Conservation (phyloP, 2,888 invertebrate species). For the Neoaliturus tenellus region DNA sequence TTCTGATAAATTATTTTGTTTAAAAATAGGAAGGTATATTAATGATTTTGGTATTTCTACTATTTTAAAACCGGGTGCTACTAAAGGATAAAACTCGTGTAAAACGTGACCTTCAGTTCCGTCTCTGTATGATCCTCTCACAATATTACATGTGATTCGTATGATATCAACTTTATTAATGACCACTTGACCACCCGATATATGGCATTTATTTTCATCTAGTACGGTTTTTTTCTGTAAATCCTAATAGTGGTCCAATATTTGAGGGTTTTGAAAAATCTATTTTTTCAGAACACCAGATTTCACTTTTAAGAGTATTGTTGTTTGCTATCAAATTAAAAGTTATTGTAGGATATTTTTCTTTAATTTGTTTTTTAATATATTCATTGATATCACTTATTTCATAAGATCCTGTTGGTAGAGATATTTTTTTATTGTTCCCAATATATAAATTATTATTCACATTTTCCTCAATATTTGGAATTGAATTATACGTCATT, state of each 20-base stretch:
- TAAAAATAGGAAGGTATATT: neutral
- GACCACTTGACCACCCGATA: neutral
- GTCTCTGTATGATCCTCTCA: conserved; percentile 17
- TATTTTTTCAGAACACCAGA: neutral
- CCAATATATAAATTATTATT: conserved; percentile 18
- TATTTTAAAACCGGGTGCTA: conserved; percentile 15
- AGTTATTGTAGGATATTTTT: neutral
- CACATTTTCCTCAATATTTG: conserved; percentile 20
- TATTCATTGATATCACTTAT: neutral
- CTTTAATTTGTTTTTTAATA: neutral
- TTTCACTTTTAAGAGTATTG: conserved; percentile 25
- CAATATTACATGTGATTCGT: conserved; percentile 19
- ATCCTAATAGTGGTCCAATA: neutral
- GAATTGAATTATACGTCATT: conserved; percentile 34
- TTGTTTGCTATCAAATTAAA: neutral
- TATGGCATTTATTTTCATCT: conserved; percentile 12
- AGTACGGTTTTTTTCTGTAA: neutral
- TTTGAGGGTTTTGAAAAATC: neutral
- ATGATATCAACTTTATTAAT: too few species aligned
- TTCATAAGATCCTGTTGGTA: conserved; percentile 37
- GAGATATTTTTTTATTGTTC: neutral
- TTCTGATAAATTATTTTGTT: neutral
- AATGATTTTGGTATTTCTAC: neutral
- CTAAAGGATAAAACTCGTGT: conserved; percentile 17
- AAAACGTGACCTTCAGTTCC: too few species aligned